A percentile compares a stretch with the other conserved stretches of the same genome.
Conservation (phyloP, 2,888 invertebrate species). For the Campoletis raptor region DNA sequence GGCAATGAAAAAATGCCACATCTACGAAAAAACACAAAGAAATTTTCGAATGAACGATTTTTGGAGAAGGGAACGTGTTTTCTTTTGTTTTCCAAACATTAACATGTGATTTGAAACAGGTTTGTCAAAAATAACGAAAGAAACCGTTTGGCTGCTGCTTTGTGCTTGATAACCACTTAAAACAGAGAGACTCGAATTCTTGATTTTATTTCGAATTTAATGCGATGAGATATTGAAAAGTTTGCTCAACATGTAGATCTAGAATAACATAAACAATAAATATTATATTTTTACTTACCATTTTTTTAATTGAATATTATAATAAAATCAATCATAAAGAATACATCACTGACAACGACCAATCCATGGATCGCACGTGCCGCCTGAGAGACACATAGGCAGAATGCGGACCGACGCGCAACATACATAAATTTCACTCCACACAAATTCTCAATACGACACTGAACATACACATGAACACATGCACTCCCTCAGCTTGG, state of each 20-base stretch:
- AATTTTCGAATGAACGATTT: not conserved
- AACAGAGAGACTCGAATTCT: not conserved
- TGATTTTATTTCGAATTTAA: not conserved
- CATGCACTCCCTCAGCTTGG: not conserved
- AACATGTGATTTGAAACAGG: not conserved
- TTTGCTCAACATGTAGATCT: not conserved
- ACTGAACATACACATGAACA: not conserved
- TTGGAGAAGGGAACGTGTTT: not conserved
- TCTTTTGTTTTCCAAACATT: not conserved
- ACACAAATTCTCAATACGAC: slow-evolving; percentile 6
- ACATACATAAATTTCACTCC: slow-evolving; percentile 21
- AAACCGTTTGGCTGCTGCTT: not conserved
- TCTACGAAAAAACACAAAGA: slow-evolving; percentile 64
- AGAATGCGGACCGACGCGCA: slow-evolving; percentile 43
- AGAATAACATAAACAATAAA: slow-evolving; percentile 1
- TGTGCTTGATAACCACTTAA: not conserved
- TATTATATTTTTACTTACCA: slow-evolving; percentile 69
- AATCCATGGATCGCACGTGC: slow-evolving; percentile 76
- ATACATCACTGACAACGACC: slow-evolving; percentile 72
- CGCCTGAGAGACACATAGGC: slow-evolving; percentile 59
- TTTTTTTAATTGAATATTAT: slow-evolving; percentile 70
- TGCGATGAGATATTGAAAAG: not conserved
- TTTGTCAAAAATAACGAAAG: not conserved
- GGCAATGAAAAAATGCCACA: slow-evolving; percentile 70
- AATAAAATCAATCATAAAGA: slow-evolving; percentile 69